phyloP scores from a whole-genome alignment of 2,888 invertebrate genomes.

The Diabrotica balteata region DNA sequence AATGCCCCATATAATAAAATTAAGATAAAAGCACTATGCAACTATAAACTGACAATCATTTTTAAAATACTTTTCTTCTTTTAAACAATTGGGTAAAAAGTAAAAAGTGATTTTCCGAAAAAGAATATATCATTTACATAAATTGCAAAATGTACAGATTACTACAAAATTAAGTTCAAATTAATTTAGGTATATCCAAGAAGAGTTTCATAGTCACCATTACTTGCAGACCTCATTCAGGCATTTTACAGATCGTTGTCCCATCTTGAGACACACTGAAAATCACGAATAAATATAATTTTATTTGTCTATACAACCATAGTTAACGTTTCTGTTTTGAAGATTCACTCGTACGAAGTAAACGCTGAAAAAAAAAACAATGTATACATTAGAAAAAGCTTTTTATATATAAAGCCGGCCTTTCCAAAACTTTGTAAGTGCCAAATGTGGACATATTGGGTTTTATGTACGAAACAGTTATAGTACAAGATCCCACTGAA shows the following conservation, averaged over 20 bases:
- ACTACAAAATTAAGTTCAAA: conserved; percentile 1
- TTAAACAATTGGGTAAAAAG: no score
- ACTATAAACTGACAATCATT: no score
- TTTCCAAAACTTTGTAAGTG: no score
- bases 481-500: no score
- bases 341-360: conserved; percentile 39
- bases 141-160: conserved; percentile 2
- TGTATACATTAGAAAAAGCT: neutral
- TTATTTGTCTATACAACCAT: conserved; percentile 39
- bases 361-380: conserved; percentile 37
- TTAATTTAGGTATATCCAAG: conserved; percentile 7
- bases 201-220: neutral
- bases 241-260: conserved; percentile 8
- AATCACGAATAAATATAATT: conserved; percentile 31
- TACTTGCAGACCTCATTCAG: neutral
- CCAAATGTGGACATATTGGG: no score
- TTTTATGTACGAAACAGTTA: no score
- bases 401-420: no score
- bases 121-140: conserved; percentile 14
- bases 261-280: conserved; percentile 23
- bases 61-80: no score
- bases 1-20: neutral
- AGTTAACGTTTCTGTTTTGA: conserved; percentile 25
- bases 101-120: neutral
- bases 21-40: neutral